Percentiles rank a stretch among this genome's conserved stretches.
These are phyloP conservation scores for Trichonephila clavipes DNA, from an alignment of 1,140 invertebrate species.

Conservation along the genomic window DNA sequence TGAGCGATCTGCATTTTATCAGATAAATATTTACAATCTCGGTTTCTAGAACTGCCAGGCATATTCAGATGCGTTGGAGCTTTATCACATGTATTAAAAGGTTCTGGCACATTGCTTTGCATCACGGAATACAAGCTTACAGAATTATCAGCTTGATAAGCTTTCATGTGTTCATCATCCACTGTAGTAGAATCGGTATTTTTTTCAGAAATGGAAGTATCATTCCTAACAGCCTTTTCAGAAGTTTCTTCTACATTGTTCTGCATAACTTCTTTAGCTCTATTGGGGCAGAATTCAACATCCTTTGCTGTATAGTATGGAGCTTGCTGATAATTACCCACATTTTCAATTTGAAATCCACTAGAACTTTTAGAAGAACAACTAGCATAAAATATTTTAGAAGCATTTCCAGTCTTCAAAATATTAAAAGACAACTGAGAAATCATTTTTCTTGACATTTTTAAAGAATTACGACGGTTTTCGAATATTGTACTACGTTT, in stretches of 20 bases:
- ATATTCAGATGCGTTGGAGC: constrained; percentile 72
- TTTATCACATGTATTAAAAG: constrained; percentile 46
- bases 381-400: neutral
- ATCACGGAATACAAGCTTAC: constrained; percentile 71
- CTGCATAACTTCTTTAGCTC: constrained; percentile 67
- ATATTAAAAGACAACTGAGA: neutral
- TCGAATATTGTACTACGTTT: neutral
- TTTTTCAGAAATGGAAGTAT: neutral
- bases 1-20: constrained; percentile 70
- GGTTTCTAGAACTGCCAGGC: constrained; percentile 56
- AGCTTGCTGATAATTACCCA: constrained; percentile 53
- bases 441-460: neutral
- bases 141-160: constrained; percentile 36
- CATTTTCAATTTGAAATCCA: neutral
- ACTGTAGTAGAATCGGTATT: neutral
- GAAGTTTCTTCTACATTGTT: constrained; percentile 62
- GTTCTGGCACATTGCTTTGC: constrained; percentile 72
- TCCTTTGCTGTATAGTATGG: constrained; percentile 66
- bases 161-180: constrained; percentile 55
- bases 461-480: neutral
- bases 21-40: constrained; percentile 67
- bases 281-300: constrained; percentile 66
- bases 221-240: constrained; percentile 17
- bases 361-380: neutral
- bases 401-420: neutral